These are phyloP conservation scores for Incurvaria masculella DNA, from an alignment of 2,888 invertebrate species.

Conservation along the genomic window DNA sequence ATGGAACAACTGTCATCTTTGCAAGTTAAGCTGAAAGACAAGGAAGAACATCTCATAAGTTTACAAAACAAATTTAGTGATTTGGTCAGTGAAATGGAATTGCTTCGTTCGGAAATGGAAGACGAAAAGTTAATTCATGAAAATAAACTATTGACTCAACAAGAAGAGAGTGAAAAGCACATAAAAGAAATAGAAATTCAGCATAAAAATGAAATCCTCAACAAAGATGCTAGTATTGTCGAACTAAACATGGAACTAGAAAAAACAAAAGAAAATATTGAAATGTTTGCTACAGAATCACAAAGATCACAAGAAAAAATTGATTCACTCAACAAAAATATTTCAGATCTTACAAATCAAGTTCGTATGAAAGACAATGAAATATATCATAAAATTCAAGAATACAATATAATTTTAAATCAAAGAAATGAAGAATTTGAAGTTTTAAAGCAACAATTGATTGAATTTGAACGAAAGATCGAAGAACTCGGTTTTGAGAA, in stretches of 20 bases:
- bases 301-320: constrained; percentile 26
- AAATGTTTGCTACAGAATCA: not conserved
- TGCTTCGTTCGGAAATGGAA: constrained; percentile 44
- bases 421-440: constrained; percentile 45
- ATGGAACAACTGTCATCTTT: constrained; percentile 40
- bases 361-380: constrained; percentile 37
- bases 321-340: constrained; percentile 22
- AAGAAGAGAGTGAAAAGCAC: constrained; percentile 44
- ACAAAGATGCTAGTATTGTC: constrained; percentile 23
- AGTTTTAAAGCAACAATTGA: constrained; percentile 33
- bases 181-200: constrained; percentile 30
- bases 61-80: constrained; percentile 44
- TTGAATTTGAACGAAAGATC: constrained; percentile 40
- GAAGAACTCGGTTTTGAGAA: constrained; percentile 52
- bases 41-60: constrained; percentile 38
- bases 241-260: constrained; percentile 24
- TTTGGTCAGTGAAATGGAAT: constrained; percentile 36
- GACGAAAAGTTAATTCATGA: constrained; percentile 43
- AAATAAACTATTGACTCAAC: constrained; percentile 39
- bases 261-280: constrained; percentile 23
- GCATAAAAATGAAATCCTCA: constrained; percentile 26
- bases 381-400: constrained; percentile 40
- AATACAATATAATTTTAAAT: constrained; percentile 30
- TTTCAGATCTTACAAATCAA: constrained; percentile 29
- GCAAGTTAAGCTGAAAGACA: constrained; percentile 44